phyloP scores from a whole-genome alignment of 2,888 invertebrate genomes.

The Stomorhina lunata region DNA sequence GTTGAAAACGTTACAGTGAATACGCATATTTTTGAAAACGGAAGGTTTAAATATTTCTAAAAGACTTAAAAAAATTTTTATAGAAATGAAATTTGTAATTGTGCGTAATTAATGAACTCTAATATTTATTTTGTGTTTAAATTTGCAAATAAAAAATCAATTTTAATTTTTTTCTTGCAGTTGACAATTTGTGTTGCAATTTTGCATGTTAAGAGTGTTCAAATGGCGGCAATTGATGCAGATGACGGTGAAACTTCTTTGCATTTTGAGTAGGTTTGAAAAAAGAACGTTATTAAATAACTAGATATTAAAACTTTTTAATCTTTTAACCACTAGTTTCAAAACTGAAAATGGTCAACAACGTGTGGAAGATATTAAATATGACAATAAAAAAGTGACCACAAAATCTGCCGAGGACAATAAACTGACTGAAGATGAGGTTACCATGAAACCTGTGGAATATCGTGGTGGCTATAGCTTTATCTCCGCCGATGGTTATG shows the following conservation, averaged over 20 bases:
- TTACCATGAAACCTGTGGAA: constrained; percentile 70
- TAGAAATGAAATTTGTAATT: constrained; percentile 36
- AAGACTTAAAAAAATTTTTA: constrained; percentile 61
- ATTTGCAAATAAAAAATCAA: not conserved
- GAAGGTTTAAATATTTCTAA: not conserved
- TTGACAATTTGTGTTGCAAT: constrained; percentile 28
- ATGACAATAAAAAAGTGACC: constrained; percentile 48
- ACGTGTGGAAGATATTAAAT: constrained; percentile 74
- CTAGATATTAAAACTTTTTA: not conserved
- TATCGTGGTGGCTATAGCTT: constrained; percentile 80
- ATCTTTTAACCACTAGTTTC: constrained; percentile 69
- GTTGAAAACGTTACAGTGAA: constrained; percentile 44
- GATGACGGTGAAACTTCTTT: constrained; percentile 62
- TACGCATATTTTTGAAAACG: constrained; percentile 29
- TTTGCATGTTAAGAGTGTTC: not conserved
- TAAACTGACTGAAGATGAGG: not conserved
- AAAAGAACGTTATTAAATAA: not conserved
- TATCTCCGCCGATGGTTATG: constrained; percentile 81
- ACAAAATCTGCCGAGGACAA: not conserved
- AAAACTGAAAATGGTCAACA: constrained; percentile 77
- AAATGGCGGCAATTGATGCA: constrained; percentile 54
- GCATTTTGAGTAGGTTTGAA: constrained; percentile 72
- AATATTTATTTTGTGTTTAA: not conserved
- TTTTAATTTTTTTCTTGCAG: constrained; percentile 33
- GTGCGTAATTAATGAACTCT: constrained; percentile 26